These are phyloP conservation scores for Spialia ferax DNA, from an alignment of 2,888 invertebrate genomes.

Conservation along the genomic window DNA sequence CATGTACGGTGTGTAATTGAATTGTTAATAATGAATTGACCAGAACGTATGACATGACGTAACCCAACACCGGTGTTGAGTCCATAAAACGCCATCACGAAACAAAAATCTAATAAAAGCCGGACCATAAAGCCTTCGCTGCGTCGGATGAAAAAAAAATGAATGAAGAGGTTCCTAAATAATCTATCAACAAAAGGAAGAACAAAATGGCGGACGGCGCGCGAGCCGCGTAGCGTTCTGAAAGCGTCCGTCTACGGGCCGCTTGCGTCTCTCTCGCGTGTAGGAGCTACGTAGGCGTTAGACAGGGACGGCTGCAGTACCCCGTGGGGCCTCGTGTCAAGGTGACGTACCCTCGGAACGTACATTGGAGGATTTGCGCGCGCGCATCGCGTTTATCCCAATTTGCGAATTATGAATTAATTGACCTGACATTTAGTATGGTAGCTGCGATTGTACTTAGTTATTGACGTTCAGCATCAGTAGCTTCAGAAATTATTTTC, in stretches of 20 bases:
- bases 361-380: slow-evolving; percentile 56
- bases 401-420: slow-evolving; percentile 53
- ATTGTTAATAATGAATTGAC: slow-evolving; percentile 45
- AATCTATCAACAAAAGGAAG: slow-evolving; percentile 70
- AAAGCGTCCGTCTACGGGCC: slow-evolving; percentile 81
- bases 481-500: too few species aligned
- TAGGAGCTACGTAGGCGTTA: slow-evolving; percentile 60
- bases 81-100: slow-evolving; percentile 13
- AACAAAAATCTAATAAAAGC: slow-evolving; percentile 40
- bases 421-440: slow-evolving; percentile 32
- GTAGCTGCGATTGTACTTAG: slow-evolving; percentile 35
- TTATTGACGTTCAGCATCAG: background rate
- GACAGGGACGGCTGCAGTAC: slow-evolving; percentile 65
- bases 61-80: slow-evolving; percentile 33
- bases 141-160: slow-evolving; percentile 43
- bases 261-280: slow-evolving; percentile 62
- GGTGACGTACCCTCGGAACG: slow-evolving; percentile 76
- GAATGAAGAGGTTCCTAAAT: slow-evolving; percentile 55
- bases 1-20: slow-evolving; percentile 38
- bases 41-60: slow-evolving; percentile 37
- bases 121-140: slow-evolving; percentile 43
- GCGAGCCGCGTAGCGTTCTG: slow-evolving; percentile 80
- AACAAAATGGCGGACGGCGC: slow-evolving; percentile 77
- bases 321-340: slow-evolving; percentile 80
- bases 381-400: slow-evolving; percentile 55